These are phyloP conservation scores for Propithecus perrieri DNA, from an alignment of 2,797 vertebrate species.

Conservation along the genomic window DNA sequence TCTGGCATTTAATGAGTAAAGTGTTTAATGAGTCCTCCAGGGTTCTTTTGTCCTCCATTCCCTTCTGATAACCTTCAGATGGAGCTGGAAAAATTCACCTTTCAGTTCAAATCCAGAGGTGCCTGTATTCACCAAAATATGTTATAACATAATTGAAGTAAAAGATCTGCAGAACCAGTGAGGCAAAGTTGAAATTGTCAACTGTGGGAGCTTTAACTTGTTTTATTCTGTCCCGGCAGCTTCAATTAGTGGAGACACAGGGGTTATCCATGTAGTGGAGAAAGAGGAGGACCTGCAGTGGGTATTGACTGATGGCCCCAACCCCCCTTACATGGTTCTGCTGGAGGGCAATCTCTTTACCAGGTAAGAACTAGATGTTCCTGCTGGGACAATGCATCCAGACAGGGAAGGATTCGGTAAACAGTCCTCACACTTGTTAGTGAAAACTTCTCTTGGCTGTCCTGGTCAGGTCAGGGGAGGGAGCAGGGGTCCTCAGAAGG, in stretches of 20 bases:
- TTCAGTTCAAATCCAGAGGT: background rate
- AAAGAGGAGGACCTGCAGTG: constrained; percentile 90
- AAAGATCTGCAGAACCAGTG: background rate
- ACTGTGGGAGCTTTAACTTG: background rate
- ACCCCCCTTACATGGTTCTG: constrained; percentile 94
- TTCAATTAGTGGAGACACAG: constrained; percentile 93
- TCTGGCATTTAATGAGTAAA: background rate
- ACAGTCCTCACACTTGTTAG: background rate
- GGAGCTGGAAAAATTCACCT: background rate
- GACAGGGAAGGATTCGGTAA: background rate
- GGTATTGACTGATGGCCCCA: constrained; percentile 90
- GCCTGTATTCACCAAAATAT: background rate
- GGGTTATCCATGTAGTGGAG: constrained; percentile 94
- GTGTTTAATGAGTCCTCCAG: background rate
- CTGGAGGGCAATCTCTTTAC: constrained; percentile 91
- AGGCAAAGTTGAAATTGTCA: background rate
- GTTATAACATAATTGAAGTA: background rate
- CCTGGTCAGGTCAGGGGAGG: background rate
- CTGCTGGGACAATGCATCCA: background rate
- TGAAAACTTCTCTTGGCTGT: background rate
- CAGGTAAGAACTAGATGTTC: constrained; percentile 84
- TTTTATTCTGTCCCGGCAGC: constrained; percentile 83
- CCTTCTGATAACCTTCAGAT: background rate
- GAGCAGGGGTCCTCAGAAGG: background rate
- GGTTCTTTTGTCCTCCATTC: background rate